Evolutionary conservation across 2,888 invertebrate species (phyloP).

Genomic region (Clostera curtula): DNA sequence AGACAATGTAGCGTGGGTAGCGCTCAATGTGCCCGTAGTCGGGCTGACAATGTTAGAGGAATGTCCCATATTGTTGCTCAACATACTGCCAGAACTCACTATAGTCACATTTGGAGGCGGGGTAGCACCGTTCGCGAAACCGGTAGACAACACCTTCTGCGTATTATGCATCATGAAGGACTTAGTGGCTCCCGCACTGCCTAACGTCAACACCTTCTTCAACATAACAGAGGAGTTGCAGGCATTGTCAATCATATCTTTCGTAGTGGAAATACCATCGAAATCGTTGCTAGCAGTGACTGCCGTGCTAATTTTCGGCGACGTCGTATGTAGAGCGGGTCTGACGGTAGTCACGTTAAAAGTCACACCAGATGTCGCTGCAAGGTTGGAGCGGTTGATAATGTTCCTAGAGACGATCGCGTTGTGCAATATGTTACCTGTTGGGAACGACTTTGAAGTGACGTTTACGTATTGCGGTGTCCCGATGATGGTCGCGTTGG

Average conservation of each 20-base stretch:
- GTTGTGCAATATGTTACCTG: constrained; percentile 68
- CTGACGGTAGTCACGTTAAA: constrained; percentile 56
- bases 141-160: constrained; percentile 63
- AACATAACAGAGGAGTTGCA: constrained; percentile 70
- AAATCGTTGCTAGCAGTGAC: constrained; percentile 48
- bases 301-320: constrained; percentile 52
- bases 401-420: constrained; percentile 68
- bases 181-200: constrained; percentile 60
- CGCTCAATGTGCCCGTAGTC: constrained; percentile 58
- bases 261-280: constrained; percentile 61
- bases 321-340: constrained; percentile 45
- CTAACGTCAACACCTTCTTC: constrained; percentile 66
- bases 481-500: constrained; percentile 53
- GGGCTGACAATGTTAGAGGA: constrained; percentile 44
- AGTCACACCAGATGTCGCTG: constrained; percentile 46
- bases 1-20: constrained; percentile 66
- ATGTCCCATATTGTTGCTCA: constrained; percentile 39
- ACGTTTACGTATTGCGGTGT: constrained; percentile 68
- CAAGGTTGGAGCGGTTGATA: constrained; percentile 47
- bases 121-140: constrained; percentile 59
- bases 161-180: constrained; percentile 71
- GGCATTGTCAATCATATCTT: constrained; percentile 70
- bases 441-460: constrained; percentile 63
- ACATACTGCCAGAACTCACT: constrained; percentile 57
- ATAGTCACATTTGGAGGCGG: constrained; percentile 67